Evolutionary conservation across 37 sponge, comb jelly and placozoan genomes (phyloP).

Genomic region (Lycopodina hypogea): DNA sequence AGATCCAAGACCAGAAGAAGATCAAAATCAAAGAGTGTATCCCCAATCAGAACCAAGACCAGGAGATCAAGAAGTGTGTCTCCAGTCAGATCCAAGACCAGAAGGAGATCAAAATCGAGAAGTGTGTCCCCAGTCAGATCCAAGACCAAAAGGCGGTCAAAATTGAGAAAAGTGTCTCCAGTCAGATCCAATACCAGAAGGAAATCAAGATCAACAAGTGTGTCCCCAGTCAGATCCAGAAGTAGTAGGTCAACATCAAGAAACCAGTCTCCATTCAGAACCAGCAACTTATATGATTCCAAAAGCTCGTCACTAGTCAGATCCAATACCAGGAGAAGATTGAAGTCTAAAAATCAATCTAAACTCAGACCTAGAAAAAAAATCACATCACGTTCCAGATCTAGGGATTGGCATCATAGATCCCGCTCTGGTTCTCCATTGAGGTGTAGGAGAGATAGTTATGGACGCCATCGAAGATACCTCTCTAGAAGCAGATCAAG

Average conservation of each 20-base stretch:
- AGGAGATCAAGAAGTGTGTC: not conserved
- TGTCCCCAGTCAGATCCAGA: no score
- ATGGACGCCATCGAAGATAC: no score
- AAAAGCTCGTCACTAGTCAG: not conserved
- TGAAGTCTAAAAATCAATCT: not conserved
- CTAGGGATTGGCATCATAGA: not conserved
- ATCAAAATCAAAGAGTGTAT: no score
- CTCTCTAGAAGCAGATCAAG: not conserved
- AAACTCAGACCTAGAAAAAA: not conserved
- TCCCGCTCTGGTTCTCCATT: constrained; percentile 7
- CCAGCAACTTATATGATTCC: not conserved
- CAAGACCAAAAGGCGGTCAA: no score
- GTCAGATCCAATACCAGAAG: not conserved
- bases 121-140: no score
- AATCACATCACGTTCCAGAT: constrained; percentile 36
- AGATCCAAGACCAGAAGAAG: no score
- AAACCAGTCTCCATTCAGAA: not conserved
- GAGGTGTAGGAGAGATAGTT: not conserved
- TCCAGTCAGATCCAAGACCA: constrained; percentile 3
- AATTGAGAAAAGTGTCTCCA: no score
- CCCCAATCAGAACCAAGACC: not conserved
- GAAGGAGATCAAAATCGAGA: constrained; percentile 8
- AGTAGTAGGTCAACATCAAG: not conserved
- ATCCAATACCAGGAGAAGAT: no score
- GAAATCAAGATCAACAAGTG: no score